Percentiles rank a stretch among this genome's conserved stretches.
phyloP scores from a whole-genome alignment of 2,888 invertebrate genomes.

The Tricholauxania praeusta region DNA sequence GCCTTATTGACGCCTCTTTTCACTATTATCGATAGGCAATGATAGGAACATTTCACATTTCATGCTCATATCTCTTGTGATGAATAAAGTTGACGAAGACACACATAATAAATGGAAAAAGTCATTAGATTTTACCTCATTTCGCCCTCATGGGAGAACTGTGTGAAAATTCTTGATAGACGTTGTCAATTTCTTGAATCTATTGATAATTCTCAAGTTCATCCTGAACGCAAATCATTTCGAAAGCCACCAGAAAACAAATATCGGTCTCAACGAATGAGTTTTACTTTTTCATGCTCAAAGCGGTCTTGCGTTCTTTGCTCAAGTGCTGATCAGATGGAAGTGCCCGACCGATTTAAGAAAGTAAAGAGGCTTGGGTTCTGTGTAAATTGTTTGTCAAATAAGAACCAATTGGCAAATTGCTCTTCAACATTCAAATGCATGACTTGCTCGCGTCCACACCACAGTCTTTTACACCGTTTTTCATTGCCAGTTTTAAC shows the following conservation, averaged over 20 bases:
- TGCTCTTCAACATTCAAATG: neutral
- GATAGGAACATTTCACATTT: slow-evolving; percentile 26
- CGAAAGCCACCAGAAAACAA: too few relatives aligned
- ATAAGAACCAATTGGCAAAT: slow-evolving; percentile 6
- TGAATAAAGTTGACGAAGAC: too few relatives aligned
- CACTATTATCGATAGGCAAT: slow-evolving; percentile 31
- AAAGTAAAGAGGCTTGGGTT: slow-evolving; percentile 1
- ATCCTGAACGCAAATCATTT: too few relatives aligned
- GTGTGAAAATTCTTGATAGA: slow-evolving; percentile 31
- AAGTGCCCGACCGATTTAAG: slow-evolving; percentile 6
- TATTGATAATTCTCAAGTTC: too few relatives aligned
- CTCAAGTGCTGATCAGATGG: neutral
- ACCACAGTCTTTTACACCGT: slow-evolving; percentile 21
- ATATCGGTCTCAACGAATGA: too few relatives aligned
- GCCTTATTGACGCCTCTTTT: slow-evolving; percentile 35
- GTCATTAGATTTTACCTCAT: slow-evolving; percentile 28
- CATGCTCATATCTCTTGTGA: too few relatives aligned
- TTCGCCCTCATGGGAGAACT: slow-evolving; percentile 32
- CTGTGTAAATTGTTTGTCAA: slow-evolving; percentile 16
- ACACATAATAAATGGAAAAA: slow-evolving; percentile 30
- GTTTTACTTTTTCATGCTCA: too few relatives aligned
- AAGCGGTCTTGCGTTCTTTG: too few relatives aligned
- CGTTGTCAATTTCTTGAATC: neutral
- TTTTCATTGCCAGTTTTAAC: too few relatives aligned
- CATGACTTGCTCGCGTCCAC: slow-evolving; percentile 2